Base-by-base conservation (phyloP, 2,113 vertebrate species). In the Sprattus sprattus region DNA sequence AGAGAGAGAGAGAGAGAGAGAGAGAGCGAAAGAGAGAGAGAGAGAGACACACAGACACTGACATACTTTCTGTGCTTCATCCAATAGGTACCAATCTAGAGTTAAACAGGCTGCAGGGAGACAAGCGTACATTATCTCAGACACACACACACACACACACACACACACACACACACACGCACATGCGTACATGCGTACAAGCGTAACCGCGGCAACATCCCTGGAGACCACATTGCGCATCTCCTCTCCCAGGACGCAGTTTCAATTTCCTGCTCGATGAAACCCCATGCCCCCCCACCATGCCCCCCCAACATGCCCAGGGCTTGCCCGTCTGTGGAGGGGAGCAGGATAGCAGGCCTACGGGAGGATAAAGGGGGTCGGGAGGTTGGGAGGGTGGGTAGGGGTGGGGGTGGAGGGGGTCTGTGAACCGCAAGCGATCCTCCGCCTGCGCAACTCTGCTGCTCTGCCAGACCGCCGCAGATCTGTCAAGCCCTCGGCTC, bases 171-270 rank as follows among this genome's bases (percentile, higher is more conserved):
- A 39, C 39, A 39, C 39, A 39, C 39, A 39, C 39, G 2, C 39
- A 39, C 39, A 39, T 2, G 2, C 39, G 2, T 2, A 39, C 57
- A n/a, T n/a, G n/a, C n/a, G n/a, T n/a, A 28, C 71, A 78, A 39
- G 32, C 71, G 71, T 78, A 15, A 39, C 71, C 71, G 32, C 39
- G 71, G 71, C 71, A 39, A 78, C 39, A 39, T 32, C 32, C 71
- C 71, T 2, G 71, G 71, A 67, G 71, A 60, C 54, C 54, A 22
- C 54, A 60, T 32, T 32, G 64, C 32, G 10, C 71, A 78, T 78
- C 71, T 78, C 71, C 28, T 78, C 71, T 78, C 71, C 32, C 71
- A 16, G 71, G 71, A 78, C 39, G 71, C 71, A 44, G 71, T 78
- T 78, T 78, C 71, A 78, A 78, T 78, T 78, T 78, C 71, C 64